Evolutionary conservation across 2,888 invertebrate genomes (phyloP), one percentile per base, ranked within the genome.

Genomic region (Lydus trimaculatus): DNA sequence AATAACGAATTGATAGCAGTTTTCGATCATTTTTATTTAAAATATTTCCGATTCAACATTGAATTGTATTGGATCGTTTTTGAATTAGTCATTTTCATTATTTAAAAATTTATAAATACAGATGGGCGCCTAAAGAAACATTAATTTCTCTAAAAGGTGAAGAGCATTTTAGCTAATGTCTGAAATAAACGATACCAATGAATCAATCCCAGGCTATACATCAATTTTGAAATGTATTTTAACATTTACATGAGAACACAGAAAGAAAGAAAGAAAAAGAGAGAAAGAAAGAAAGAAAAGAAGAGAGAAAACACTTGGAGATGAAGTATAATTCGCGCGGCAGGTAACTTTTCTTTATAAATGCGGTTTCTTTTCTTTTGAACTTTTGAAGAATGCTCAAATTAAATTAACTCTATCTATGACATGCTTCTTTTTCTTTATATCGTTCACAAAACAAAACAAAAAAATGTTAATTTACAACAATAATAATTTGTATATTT

Each of bases 161-260:
- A 39, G 43, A 43, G n/a, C 72, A 73, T 75, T 77, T 76, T 71
- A 73, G 75, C 73, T 77, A 76, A 75, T 76, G 73, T 68, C 69
- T 65, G 73, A 75, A 73, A 75, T 75, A 75, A 77, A 76, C 74
- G 75, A 71, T 73, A 70, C 71, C 73, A 73, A 76, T 75, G 75
- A 76, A 77, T 77, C 77, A 77, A 76, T 77, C 74, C 73, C 25
- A 62, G 67, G 71, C 76, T 71, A 73, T 74, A 73, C 73, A 76
- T 76, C 76, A 74, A 70, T 70, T 72, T 67, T 48, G 48, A 65
- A 72, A 73, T 74, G 67, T 69, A 75, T 74, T 73, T 72, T 68
- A 36, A 36, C 33, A 33, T 33, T 11, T 15, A n/a, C 39, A 39
- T 33, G 7, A 33, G 33, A 33, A 33, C 33, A 33, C 11, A 7